Percentiles rank a stretch among this genome's conserved stretches.
Evolutionary conservation across 2,797 vertebrate genomes (phyloP).

Genomic region (Enteromius treurensis): DNA sequence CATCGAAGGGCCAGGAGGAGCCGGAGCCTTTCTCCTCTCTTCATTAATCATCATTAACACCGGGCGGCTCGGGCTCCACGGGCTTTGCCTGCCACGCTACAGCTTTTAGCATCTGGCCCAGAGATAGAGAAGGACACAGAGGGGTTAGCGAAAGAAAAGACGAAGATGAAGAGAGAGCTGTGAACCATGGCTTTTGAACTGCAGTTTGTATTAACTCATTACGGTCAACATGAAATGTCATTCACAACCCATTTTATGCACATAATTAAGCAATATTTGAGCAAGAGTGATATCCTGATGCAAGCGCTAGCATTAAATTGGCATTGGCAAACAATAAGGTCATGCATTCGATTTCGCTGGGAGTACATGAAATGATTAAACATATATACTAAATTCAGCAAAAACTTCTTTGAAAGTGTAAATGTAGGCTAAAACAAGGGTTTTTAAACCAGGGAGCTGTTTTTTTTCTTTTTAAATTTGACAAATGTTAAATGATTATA

Average conservation of each 20-base stretch:
- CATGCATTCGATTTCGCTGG: neutral
- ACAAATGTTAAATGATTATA: neutral
- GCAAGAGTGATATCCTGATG: neutral
- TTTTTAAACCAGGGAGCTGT: neutral
- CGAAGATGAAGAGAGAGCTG: conserved; percentile 21
- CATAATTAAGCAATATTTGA: neutral
- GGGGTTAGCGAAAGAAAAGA: neutral
- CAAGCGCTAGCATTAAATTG: neutral
- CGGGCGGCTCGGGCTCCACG: conserved; percentile 37
- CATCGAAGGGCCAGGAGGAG: conserved; percentile 63
- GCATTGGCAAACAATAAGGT: neutral
- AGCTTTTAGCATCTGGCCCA: conserved; percentile 55
- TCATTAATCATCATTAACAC: conserved; percentile 79
- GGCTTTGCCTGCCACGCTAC: conserved; percentile 40
- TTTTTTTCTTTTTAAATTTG: neutral
- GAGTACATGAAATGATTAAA: neutral
- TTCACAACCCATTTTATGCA: neutral
- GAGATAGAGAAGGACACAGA: conserved; percentile 28
- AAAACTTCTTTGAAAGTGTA: neutral
- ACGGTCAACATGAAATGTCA: neutral
- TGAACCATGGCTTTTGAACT: neutral
- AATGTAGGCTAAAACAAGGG: neutral
- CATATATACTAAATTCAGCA: neutral
- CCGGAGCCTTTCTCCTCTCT: conserved; percentile 69
- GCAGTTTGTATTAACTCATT: neutral